These are phyloP conservation scores for Ennomos fuscantarius DNA, from an alignment of 2,888 invertebrate species.

Conservation along the genomic window DNA sequence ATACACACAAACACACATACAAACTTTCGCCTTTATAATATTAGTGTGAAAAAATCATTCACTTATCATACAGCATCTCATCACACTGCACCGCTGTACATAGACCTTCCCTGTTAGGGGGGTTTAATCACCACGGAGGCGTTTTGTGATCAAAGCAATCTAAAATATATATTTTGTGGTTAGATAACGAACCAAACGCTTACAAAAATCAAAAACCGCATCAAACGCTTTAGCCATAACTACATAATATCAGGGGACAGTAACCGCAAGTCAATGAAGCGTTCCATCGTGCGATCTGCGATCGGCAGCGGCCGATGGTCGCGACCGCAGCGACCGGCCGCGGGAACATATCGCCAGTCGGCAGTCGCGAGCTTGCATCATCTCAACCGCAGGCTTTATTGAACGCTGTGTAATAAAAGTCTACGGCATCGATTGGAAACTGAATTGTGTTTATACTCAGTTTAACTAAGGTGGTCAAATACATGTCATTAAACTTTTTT, in stretches of 20 bases:
- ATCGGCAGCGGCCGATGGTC: background rate
- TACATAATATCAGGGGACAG: background rate
- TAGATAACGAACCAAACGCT: background rate
- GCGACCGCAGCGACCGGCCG: slow-evolving; percentile 6
- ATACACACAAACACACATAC: no score
- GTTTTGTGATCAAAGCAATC: no score
- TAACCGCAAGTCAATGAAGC: slow-evolving; percentile 3
- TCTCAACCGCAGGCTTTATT: slow-evolving; percentile 7
- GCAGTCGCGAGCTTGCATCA: background rate
- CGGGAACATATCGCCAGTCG: slow-evolving; percentile 11
- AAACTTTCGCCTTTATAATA: no score
- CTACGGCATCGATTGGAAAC: no score
- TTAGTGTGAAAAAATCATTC: no score
- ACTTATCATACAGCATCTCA: no score
- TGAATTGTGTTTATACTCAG: no score
- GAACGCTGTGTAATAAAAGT: background rate
- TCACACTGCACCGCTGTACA: no score
- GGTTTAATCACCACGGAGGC: no score
- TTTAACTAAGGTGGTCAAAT: no score
- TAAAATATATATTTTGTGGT: slow-evolving; percentile 1
- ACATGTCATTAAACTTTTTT: no score
- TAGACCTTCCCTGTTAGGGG: no score
- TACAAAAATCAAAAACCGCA: background rate
- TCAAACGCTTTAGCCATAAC: slow-evolving; percentile 4
- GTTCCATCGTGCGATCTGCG: slow-evolving; percentile 1